Evolutionary conservation across 2,888 invertebrate species (phyloP), one percentile per base, ranked within the genome.

Genomic region (Diadromus collaris): DNA sequence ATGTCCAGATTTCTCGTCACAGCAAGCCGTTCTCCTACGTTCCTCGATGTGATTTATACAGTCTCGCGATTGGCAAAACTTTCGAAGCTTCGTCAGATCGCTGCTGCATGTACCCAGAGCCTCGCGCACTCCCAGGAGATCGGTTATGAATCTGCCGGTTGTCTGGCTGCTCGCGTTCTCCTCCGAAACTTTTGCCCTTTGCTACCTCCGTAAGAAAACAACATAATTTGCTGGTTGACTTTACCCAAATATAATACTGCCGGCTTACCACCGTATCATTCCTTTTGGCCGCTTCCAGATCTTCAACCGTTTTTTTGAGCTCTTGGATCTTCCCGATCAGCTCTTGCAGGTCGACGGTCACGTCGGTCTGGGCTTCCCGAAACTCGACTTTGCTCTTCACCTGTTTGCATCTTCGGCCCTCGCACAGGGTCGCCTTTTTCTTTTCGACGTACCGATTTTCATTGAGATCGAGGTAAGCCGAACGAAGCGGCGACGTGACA

Each of bases 1-100:
- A 74, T 88, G 87, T 6, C 82, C 81, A 9, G 34, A 54, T 19
- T 81, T 83, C 60, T 83, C 84, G 1, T 82, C 78, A 69, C 88
- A 87, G 34, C 85, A 86, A 7, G n/a, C 16, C 6, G 65, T 51
- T 10, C 81, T 63, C 6, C 70, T 68, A 1, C 58, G 71, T 32
- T 85, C 81, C 16, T 80, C 56, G 6, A 85, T 76, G 54, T 78
- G 80, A 76, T 80, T 80, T 76, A 74, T 76, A 16, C 79, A 81
- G 21, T 82, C 78, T 0, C 83, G 83, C 6, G 85, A 82, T n/a
- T 83, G 82, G 6, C 87, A 61, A 68, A 87, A 85, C 38, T 56
- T 74, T 38, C 80, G 78, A 13, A 87, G 29, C 19, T 74, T 84
- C 41, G 51, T 64, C 32, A 86, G 72, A 63, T 86, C 81, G 2